Percentiles rank a stretch among this genome's conserved stretches.
phyloP scores from a whole-genome alignment of 1,140 invertebrate species.

The Zophobas atratus region DNA sequence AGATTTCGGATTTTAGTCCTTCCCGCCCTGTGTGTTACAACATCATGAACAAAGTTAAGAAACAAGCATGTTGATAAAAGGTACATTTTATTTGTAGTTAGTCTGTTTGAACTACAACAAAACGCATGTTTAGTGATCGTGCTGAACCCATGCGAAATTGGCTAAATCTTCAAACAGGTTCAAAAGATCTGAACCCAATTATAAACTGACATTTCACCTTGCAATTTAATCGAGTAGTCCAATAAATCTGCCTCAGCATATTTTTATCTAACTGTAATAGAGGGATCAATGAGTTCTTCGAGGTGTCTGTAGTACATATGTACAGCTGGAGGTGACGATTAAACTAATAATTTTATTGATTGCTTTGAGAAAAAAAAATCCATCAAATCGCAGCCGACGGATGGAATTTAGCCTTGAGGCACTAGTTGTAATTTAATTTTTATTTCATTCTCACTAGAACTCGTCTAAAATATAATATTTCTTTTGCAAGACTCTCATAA shows the following conservation, averaged over 20 bases:
- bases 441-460: conserved; percentile 8
- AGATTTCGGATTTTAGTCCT: too few relatives aligned
- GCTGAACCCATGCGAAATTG: too few relatives aligned
- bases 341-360: conserved; percentile 44
- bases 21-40: too few relatives aligned
- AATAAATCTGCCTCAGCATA: not conserved
- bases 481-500: conserved; percentile 1
- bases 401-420: conserved; percentile 20
- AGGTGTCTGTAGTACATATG: conserved; percentile 14
- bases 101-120: too few relatives aligned
- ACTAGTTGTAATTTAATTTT: conserved; percentile 37
- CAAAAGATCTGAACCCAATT: too few relatives aligned
- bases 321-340: conserved; percentile 35
- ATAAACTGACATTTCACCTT: too few relatives aligned
- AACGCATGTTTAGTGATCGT: too few relatives aligned
- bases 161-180: too few relatives aligned
- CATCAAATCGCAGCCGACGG: conserved; percentile 24
- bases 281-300: conserved; percentile 10
- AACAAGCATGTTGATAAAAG: too few relatives aligned
- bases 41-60: too few relatives aligned
- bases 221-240: too few relatives aligned
- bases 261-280: not conserved
- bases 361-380: conserved; percentile 29
- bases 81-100: too few relatives aligned
- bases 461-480: conserved; percentile 10